A percentile compares a stretch with the other conserved stretches of the same genome.
phyloP scores from a whole-genome alignment of 2,888 invertebrate species.

The Cerceris rybyensis region DNA sequence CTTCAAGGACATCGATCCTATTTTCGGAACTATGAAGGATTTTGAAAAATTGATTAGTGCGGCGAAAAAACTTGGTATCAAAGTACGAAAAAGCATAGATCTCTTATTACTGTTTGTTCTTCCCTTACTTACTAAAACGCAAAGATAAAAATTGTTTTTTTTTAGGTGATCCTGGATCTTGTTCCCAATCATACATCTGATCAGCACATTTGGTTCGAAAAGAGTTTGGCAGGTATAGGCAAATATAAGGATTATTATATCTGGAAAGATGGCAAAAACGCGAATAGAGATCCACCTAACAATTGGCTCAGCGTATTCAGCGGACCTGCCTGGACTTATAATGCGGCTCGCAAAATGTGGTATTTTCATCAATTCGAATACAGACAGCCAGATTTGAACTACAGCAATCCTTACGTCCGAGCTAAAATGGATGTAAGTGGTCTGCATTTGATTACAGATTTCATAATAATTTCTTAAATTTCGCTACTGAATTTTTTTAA shows the following conservation, averaged over 20 bases:
- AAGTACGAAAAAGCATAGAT: constrained; percentile 64
- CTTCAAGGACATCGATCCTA: constrained; percentile 88
- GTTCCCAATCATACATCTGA: constrained; percentile 89
- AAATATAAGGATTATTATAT: constrained; percentile 89
- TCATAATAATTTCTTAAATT: too few species aligned
- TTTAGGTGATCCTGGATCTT: constrained; percentile 81
- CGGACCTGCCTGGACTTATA: constrained; percentile 83
- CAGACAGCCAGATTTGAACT: constrained; percentile 85
- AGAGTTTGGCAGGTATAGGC: constrained; percentile 84
- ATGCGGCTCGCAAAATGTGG: constrained; percentile 79
- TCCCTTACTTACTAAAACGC: too few species aligned
- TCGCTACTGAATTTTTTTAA: too few species aligned
- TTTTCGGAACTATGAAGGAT: constrained; percentile 89
- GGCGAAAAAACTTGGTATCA: constrained; percentile 84
- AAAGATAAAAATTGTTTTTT: too few species aligned
- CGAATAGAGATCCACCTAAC: constrained; percentile 75
- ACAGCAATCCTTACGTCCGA: constrained; percentile 77
- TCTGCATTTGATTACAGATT: too few species aligned
- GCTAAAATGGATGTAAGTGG: constrained; percentile 77
- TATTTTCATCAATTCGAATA: constrained; percentile 84
- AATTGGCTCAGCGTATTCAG: constrained; percentile 83
- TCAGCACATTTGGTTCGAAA: constrained; percentile 90
- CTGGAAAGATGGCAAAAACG: constrained; percentile 86
- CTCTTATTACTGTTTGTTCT: too few species aligned
- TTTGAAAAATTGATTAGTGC: constrained; percentile 85